Evolutionary conservation across 1,140 invertebrate genomes (phyloP).

Genomic region (Elysia chlorotica): DNA sequence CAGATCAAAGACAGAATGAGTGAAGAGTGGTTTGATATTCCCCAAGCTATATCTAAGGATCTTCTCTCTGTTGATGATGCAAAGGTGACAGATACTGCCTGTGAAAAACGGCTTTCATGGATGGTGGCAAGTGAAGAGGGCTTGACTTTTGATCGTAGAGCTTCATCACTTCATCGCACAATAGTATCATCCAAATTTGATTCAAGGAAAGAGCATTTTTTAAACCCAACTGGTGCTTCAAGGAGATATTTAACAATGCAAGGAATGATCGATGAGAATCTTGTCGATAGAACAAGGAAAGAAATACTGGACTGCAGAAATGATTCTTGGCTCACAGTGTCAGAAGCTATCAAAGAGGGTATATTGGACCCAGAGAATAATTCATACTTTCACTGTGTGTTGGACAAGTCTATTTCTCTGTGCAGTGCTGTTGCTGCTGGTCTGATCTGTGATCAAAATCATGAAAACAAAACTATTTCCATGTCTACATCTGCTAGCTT

Average conservation of each 20-base stretch:
- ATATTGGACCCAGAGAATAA: conserved; percentile 33
- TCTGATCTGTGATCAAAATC: conserved; percentile 64
- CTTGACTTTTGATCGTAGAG: conserved; percentile 35
- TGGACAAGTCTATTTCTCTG: conserved; percentile 62
- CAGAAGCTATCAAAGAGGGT: conserved; percentile 73
- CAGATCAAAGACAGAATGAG: conserved; percentile 34
- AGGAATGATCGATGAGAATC: conserved; percentile 28
- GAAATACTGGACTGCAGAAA: conserved; percentile 69
- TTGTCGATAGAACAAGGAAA: conserved; percentile 24
- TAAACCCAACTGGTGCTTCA: conserved; percentile 14
- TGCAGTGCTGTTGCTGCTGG: conserved; percentile 76
- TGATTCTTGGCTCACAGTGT: conserved; percentile 76
- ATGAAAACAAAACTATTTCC: too few species aligned
- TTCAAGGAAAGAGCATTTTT: conserved; percentile 21
- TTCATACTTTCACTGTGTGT: conserved; percentile 26
- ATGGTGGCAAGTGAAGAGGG: conserved; percentile 41
- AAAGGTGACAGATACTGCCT: conserved; percentile 46
- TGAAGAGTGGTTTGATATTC: conserved; percentile 30
- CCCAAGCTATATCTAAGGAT: conserved; percentile 29
- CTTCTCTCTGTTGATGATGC: conserved; percentile 35
- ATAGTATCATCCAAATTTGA: conserved; percentile 26
- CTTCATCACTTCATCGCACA: conserved; percentile 25
- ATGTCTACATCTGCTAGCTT: too few species aligned
- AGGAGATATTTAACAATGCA: conserved; percentile 25
- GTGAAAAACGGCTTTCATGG: conserved; percentile 50